phyloP scores from a whole-genome alignment of 1,140 invertebrate genomes.

The Lepidurus packardi region DNA sequence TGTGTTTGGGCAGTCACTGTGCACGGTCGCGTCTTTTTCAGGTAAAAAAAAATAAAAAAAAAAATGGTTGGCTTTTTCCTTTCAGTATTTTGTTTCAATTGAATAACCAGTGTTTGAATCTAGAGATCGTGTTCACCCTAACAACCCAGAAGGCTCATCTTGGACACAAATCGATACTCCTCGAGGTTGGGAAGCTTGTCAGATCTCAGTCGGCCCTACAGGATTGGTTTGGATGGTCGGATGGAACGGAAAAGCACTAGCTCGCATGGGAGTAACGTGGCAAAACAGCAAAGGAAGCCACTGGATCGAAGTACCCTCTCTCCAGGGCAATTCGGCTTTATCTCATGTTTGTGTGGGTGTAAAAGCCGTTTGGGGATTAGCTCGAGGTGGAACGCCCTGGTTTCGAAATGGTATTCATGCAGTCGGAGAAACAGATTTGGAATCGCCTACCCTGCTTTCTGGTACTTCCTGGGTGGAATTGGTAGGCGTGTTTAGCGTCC shows the following conservation, averaged over 20 bases:
- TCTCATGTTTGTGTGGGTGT: conserved; percentile 72
- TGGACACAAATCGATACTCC: conserved; percentile 28
- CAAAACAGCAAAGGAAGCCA: conserved; percentile 37
- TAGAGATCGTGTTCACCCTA: background rate
- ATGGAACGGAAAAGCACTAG: conserved; percentile 27
- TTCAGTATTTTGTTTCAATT: background rate
- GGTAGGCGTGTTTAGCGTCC: conserved; percentile 66
- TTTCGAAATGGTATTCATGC: conserved; percentile 75
- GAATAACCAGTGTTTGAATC: background rate
- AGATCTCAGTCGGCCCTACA: conserved; percentile 26
- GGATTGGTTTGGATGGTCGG: conserved; percentile 27
- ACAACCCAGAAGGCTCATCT: conserved; percentile 24
- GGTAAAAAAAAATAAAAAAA: conserved; percentile 50
- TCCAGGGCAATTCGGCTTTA: conserved; percentile 59
- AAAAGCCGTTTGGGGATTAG: conserved; percentile 80
- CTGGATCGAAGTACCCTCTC: conserved; percentile 74
- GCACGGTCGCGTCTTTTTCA: conserved; percentile 63
- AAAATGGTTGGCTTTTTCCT: background rate
- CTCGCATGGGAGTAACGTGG: conserved; percentile 27
- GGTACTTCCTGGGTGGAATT: conserved; percentile 68
- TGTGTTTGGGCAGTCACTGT: conserved; percentile 87
- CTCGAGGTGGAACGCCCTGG: conserved; percentile 78
- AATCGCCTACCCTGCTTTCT: conserved; percentile 33
- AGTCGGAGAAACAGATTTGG: conserved; percentile 55
- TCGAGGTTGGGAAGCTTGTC: conserved; percentile 28